Base-by-base conservation (phyloP, 2,113 vertebrate species). In the Tragelaphus scriptus region DNA sequence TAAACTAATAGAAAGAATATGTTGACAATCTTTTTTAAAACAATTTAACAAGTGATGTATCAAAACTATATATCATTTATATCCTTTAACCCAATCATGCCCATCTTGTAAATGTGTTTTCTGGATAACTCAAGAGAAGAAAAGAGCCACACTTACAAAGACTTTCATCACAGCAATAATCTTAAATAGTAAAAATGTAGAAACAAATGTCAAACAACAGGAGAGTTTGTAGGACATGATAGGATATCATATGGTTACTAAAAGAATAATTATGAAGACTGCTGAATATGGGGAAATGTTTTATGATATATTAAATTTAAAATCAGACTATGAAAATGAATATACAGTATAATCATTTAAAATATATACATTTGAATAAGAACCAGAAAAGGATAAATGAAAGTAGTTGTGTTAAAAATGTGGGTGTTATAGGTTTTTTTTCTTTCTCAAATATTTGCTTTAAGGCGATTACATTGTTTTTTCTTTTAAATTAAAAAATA, bases 401-500 rank as follows among this genome's bases (percentile, higher is more conserved):
- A 92, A 80, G 51, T n/a, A 80, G 21, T 47, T 90, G 26, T 90
- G 61, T 95, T 88, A 55, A 90, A 55, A 90, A 71, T 68, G 63
- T 63, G 25, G 23, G 23, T 21, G 53, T 68, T 92, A 61, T n/a
- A 77, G 55, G 25, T 58, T 55, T 58, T n/a, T 44, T 61, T 94
- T 47, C 36, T 58, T 75, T 44, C 82, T 40, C 47, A 95, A 91
- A 47, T 59, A 86, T 51, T 94, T 88, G 84, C 63, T 88, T 95
- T 94, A 94, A 79, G 65, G 17, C 79, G 30, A 85, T 91, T 88
- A 58, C 7, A 63, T 21, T 91, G 17, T 82, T 95, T 95, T 94
- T 96, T 59, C 28, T 89, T 87, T 91, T 47, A 63, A 92, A 91
- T 91, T 53, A 71, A 92, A 93, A 94, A 84, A 96, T 88, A 95